A percentile compares a stretch with the other conserved stretches of the same genome.
Conservation (phyloP, 2,113 vertebrate species). For the Xerus inauris region DNA sequence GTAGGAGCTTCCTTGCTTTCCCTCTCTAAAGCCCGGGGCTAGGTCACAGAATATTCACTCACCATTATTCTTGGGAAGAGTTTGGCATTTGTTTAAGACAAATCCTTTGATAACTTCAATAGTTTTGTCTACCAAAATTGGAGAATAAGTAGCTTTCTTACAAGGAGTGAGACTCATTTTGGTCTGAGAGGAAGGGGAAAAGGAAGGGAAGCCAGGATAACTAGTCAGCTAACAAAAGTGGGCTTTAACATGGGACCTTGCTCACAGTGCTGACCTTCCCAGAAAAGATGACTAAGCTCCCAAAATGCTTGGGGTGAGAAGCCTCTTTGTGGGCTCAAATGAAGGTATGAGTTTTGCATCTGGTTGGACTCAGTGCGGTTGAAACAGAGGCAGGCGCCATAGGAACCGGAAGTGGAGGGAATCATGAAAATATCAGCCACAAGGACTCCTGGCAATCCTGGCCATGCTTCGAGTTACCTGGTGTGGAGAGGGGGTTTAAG, state of each 20-base stretch:
- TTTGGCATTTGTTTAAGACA: neutral
- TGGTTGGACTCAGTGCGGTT: neutral
- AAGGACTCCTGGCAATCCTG: neutral
- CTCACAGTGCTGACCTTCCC: neutral
- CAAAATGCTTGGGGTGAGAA: accelerated
- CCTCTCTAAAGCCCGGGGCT: neutral
- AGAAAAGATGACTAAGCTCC: neutral
- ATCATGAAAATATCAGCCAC: neutral
- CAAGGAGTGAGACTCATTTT: neutral
- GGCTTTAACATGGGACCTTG: neutral
- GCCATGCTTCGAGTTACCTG: neutral
- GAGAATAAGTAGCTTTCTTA: neutral
- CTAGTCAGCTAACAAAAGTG: neutral
- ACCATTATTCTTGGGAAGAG: neutral
- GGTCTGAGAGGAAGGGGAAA: neutral
- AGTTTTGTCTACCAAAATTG: neutral
- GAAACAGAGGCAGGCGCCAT: neutral
- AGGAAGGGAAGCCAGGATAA: neutral
- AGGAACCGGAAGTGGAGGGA: neutral
- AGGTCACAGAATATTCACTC: neutral
- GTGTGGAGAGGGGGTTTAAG: neutral
- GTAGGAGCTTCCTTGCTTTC: neutral
- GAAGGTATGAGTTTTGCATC: neutral
- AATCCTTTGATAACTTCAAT: neutral
- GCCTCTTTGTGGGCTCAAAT: neutral